Conservation (phyloP, 2,888 invertebrate genomes). For the Dioctria linearis region DNA sequence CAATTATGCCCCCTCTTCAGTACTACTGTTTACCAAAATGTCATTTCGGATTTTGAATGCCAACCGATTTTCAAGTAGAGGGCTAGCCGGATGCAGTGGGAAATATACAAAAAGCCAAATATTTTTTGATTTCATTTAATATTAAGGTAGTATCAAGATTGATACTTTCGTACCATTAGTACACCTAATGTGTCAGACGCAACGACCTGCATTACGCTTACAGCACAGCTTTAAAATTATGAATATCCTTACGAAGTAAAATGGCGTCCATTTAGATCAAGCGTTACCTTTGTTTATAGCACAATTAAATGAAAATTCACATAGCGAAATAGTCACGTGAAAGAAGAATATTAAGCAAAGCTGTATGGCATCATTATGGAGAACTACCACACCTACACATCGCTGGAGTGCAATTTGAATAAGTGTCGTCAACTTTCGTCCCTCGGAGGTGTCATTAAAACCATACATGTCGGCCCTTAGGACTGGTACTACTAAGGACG, state of each 20-base stretch:
- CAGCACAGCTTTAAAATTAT: neutral
- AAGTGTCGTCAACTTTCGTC: slow-evolving; percentile 44
- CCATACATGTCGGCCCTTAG: slow-evolving; percentile 4
- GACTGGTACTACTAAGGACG: neutral
- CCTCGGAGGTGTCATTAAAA: slow-evolving; percentile 52
- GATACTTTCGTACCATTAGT: too few relatives aligned
- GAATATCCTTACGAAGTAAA: slow-evolving; percentile 27
- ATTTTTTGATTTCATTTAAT: too few relatives aligned
- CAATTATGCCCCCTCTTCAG: too few relatives aligned
- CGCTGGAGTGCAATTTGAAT: slow-evolving; percentile 46
- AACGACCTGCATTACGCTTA: neutral
- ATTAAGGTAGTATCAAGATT: too few relatives aligned
- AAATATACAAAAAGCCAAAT: too few relatives aligned
- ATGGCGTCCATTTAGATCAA: slow-evolving; percentile 25
- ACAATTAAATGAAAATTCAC: neutral
- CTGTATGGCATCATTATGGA: slow-evolving; percentile 21
- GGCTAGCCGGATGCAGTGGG: too few relatives aligned
- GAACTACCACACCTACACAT: neutral
- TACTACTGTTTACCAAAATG: too few relatives aligned
- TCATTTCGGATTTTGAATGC: too few relatives aligned
- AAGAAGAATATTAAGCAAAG: neutral
- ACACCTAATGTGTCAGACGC: neutral
- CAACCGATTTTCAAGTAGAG: too few relatives aligned
- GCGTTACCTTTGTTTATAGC: neutral
- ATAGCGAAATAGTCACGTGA: slow-evolving; percentile 7